Evolutionary conservation across 2,113 vertebrate genomes (phyloP), one percentile per base, ranked within the genome.

Genomic region (Paedocypris sp.): DNA sequence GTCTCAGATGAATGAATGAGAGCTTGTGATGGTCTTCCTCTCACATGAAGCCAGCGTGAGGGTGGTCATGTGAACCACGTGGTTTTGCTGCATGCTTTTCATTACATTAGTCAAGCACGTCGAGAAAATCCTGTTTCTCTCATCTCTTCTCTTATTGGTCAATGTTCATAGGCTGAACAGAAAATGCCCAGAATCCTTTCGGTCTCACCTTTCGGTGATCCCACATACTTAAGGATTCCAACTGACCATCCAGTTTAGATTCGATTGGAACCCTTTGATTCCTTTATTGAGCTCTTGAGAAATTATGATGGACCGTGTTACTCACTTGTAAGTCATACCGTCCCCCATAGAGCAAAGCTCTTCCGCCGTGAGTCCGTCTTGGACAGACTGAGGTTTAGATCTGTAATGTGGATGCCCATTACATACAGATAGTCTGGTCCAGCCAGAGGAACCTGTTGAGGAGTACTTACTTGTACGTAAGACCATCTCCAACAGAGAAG

Each of bases 381-480:
- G 80, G 81, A 75, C 80, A 75, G 76, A 83, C 80, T 78, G 78
- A 81, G 78, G 79, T 78, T 77, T 84, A 80, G 79, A 86, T 86
- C 84, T 87, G 85, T 60, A 69, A 64, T 29, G 60, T 60, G 54
- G 81, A 82, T 81, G 74, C 70, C 84, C 75, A 78, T 85, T 84
- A 83, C 75, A 80, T 74, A 69, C 73, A 69, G 70, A 62, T 33
- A 23, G 16, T 60, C 58, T 46, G 18, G 25, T 60, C 7, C 49
- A 16, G 23, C 47, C 29, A 59, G 16, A 45, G 43, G 54, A 51
- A 46, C 54, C 51, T 12, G 25, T 7, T 39, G 25, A 57, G 11
- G 16, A 26, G 25, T 53, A 70, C 90, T 88, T 87, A 94, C 91
- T 92, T 92, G 85, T 93, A 93, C 3, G 90, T 92, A 42, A 93